Evolutionary conservation across 1,140 invertebrate genomes (phyloP).

Genomic region (Stegodyphus dumicola): DNA sequence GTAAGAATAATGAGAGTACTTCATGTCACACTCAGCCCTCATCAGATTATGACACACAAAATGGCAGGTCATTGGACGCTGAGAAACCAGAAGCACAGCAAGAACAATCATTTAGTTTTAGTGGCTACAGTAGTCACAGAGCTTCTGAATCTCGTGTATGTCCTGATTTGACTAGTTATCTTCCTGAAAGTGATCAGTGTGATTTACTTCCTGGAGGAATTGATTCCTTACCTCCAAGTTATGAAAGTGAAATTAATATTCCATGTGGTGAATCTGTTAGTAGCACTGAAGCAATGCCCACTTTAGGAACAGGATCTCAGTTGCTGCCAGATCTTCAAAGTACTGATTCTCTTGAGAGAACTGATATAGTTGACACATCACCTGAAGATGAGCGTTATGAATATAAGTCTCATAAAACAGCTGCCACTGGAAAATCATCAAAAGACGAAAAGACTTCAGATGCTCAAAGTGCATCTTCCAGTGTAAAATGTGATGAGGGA

Average conservation of each 20-base stretch:
- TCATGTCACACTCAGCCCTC: constrained; percentile 3
- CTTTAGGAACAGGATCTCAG: constrained; percentile 18
- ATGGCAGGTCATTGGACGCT: constrained; percentile 17
- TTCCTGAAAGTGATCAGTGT: constrained; percentile 60
- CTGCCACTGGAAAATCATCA: not conserved
- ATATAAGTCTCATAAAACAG: constrained; percentile 11
- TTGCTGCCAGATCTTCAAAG: constrained; percentile 25
- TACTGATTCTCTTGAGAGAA: constrained; percentile 48
- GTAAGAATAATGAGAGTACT: not conserved
- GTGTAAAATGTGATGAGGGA: constrained; percentile 8
- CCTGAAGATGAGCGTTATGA: constrained; percentile 61
- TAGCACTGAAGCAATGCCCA: constrained; percentile 32
- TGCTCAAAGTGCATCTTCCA: not conserved
- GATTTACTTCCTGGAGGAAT: constrained; percentile 23
- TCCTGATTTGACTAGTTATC: constrained; percentile 52
- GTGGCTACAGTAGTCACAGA: constrained; percentile 14
- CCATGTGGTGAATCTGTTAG: constrained; percentile 22
- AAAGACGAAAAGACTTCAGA: constrained; percentile 5
- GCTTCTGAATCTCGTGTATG: constrained; percentile 34
- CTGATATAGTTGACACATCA: constrained; percentile 55
- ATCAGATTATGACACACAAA: constrained; percentile 35
- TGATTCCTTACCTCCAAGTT: constrained; percentile 43
- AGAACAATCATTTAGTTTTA: constrained; percentile 28
- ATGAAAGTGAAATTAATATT: constrained; percentile 43
- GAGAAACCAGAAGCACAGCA: constrained; percentile 59